phyloP scores from a whole-genome alignment of 2,888 invertebrate genomes.

The Nephrotoma appendiculata region DNA sequence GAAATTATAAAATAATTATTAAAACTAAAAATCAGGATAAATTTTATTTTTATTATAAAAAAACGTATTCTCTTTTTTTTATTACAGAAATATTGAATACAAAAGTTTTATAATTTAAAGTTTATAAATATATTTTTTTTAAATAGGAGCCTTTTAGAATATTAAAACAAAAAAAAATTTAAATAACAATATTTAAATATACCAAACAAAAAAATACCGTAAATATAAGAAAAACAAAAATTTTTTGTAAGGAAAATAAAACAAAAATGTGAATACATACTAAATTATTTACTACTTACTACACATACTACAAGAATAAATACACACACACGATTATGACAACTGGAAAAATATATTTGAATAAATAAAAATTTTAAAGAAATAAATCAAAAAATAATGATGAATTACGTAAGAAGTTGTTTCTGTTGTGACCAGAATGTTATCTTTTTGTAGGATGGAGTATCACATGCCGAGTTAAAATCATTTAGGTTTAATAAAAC shows the following conservation, averaged over 20 bases:
- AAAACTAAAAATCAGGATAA: not conserved
- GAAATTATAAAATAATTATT: not conserved
- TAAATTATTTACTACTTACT: not conserved
- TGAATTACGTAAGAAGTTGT: not conserved
- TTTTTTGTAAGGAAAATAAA: not conserved
- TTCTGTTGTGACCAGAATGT: not conserved
- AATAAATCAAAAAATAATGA: not conserved
- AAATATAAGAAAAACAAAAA: not conserved
- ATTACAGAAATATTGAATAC: not conserved
- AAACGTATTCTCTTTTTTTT: not conserved
- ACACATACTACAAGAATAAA: not conserved
- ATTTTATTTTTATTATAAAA: not conserved
- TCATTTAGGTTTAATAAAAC: too few species aligned
- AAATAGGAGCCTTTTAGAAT: not conserved
- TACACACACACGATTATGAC: not conserved
- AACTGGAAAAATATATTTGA: not conserved
- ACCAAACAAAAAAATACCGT: not conserved
- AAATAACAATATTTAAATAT: not conserved
- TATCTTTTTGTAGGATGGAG: too few species aligned
- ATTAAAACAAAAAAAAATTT: not conserved
- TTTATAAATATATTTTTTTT: not conserved
- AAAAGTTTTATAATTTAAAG: not conserved
- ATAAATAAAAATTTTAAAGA: not conserved
- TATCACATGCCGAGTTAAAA: too few species aligned
- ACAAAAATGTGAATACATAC: not conserved